These are phyloP conservation scores for Hydrotaea cyrtoneurina DNA, from an alignment of 2,888 invertebrate species.

Conservation along the genomic window DNA sequence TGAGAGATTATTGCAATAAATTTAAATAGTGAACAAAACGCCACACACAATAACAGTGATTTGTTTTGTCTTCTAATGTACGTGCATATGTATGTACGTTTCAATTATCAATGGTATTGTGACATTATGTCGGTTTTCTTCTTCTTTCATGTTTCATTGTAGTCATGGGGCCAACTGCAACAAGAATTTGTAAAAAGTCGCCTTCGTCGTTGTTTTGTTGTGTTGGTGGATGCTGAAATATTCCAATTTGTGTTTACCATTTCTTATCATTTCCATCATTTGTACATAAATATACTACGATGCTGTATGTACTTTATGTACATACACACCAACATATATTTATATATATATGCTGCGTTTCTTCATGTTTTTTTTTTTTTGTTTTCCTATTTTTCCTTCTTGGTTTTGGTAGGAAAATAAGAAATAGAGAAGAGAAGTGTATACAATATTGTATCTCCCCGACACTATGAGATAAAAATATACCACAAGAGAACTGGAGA, in stretches of 20 bases:
- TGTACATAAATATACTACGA: not conserved
- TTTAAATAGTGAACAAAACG: not conserved
- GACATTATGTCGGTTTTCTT: not conserved
- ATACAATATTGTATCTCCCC: not conserved
- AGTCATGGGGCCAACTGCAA: not conserved
- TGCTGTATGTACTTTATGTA: not conserved
- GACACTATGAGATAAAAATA: not conserved
- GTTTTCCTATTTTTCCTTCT: too few species aligned
- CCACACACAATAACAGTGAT: not conserved
- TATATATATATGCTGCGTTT: not conserved
- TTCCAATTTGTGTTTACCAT: constrained; percentile 5
- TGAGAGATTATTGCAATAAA: not conserved
- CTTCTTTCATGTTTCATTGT: not conserved
- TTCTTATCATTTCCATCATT: constrained; percentile 15
- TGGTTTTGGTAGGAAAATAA: not conserved
- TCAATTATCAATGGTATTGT: not conserved
- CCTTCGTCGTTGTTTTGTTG: not conserved
- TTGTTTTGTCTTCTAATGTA: not conserved
- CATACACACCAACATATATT: not conserved
- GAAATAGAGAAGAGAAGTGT: not conserved
- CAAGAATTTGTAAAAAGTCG: not conserved
- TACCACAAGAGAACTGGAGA: not conserved
- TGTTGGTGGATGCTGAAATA: not conserved
- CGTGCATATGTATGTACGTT: not conserved
- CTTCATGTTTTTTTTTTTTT: not conserved